Base-by-base conservation (phyloP, 1,140 invertebrate genomes). In the Gonatopus flavifemur region DNA sequence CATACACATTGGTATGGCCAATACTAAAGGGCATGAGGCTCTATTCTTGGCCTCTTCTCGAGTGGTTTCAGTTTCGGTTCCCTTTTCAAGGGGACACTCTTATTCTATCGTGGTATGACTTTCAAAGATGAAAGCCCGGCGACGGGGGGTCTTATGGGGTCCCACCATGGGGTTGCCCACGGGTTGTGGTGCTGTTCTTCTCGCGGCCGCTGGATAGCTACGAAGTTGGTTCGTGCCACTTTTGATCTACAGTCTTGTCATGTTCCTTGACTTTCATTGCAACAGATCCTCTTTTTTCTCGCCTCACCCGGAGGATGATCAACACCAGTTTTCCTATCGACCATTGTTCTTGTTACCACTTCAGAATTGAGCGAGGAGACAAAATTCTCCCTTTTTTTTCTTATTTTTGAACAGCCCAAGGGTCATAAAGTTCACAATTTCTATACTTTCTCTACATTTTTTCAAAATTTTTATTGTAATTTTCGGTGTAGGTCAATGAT, bases 241-340 rank as follows among this genome's bases (percentile, higher is more conserved):
- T 56, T 61, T 50, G 43, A 51, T 50, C 18, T 37, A 30, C 48
- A 50, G 61, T n/a, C n/a, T n/a, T n/a, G n/a, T n/a, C n/a, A n/a
- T n/a, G n/a, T n/a, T n/a, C n/a, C n/a, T n/a, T 55, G 52, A 38
- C 57, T 48, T 44, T 57, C 65, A 67, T 67, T 66, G 64, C 66
- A 67, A 66, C 41, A 57, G 63, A 67, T 67, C 66, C 59, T 61
- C 53, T 50, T 55, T 52, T 55, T 33, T 47, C 47, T 25, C 30
- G n/a, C n/a, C n/a, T n/a, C n/a, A n/a, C n/a, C n/a, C n/a, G n/a
- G n/a, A n/a, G n/a, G n/a, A n/a, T n/a, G n/a, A n/a, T n/a, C n/a
- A n/a, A n/a, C n/a, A n/a, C n/a, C n/a, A n/a, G n/a, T n/a, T n/a
- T n/a, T n/a, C n/a, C n/a, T n/a, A n/a, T n/a, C n/a, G n/a, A n/a